Evolutionary conservation across 2,888 invertebrate species (phyloP).

Genomic region (Lapara coniferarum): DNA sequence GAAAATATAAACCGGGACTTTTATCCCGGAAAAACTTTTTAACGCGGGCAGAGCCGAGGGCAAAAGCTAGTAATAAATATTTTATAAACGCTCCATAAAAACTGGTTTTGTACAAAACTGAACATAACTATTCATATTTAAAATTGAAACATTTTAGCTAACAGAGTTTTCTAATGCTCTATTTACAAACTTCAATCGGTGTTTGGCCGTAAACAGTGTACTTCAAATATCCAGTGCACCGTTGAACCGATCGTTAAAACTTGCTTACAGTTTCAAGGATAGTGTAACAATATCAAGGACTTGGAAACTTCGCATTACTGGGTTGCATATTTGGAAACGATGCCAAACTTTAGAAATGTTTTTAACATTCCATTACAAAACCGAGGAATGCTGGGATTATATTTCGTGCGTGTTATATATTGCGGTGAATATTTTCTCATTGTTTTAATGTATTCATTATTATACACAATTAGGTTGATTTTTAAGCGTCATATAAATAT

Average conservation of each 20-base stretch:
- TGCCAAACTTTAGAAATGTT: conserved; percentile 22
- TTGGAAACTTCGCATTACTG: conserved; percentile 31
- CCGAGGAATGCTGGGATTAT: background rate
- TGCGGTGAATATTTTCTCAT: background rate
- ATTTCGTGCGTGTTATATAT: background rate
- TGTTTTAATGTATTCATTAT: background rate
- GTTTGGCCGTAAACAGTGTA: conserved; percentile 5
- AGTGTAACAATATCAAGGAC: conserved; percentile 39
- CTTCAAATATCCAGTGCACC: conserved; percentile 23
- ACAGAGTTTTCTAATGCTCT: background rate
- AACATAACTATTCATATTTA: background rate
- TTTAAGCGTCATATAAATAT: too few species aligned
- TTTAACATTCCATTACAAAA: background rate
- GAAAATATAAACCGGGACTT: too few species aligned
- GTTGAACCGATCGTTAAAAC: conserved; percentile 35
- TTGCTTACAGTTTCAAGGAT: conserved; percentile 39
- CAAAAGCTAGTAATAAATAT: too few species aligned
- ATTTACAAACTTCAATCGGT: conserved; percentile 13
- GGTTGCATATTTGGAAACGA: conserved; percentile 30
- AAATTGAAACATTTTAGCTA: conserved; percentile 5
- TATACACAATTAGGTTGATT: background rate
- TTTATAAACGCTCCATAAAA: too few species aligned
- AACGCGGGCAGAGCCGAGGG: too few species aligned
- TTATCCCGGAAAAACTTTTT: too few species aligned
- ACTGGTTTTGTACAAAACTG: too few species aligned